These are phyloP conservation scores for Antheraea yamamai DNA, from an alignment of 2,888 invertebrate genomes.

Conservation along the genomic window DNA sequence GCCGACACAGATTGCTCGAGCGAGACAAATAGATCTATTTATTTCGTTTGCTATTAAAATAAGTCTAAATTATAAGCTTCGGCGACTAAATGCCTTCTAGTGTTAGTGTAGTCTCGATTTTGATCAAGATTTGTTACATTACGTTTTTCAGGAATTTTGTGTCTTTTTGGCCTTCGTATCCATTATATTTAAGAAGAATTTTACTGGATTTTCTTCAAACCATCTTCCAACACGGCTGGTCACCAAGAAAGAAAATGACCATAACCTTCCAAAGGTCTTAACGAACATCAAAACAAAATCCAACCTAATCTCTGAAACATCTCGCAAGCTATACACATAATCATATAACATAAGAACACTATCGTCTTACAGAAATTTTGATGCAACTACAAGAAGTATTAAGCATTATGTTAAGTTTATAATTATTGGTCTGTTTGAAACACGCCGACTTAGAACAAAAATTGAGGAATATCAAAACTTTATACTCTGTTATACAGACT, in stretches of 20 bases:
- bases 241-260: background rate
- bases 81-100: constrained; percentile 19
- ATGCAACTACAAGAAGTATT: constrained; percentile 14
- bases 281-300: background rate
- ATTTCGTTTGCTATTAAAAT: constrained; percentile 51
- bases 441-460: constrained; percentile 3
- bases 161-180: background rate
- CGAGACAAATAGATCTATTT: constrained; percentile 56
- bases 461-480: constrained; percentile 18
- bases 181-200: no score
- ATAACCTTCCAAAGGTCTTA: background rate
- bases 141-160: background rate
- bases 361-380: constrained; percentile 1
- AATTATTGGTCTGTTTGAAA: constrained; percentile 19
- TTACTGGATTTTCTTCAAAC: background rate
- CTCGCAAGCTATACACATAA: background rate
- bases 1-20: constrained; percentile 43
- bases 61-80: constrained; percentile 23
- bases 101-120: background rate
- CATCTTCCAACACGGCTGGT: background rate
- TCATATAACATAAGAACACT: constrained; percentile 26
- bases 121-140: background rate
- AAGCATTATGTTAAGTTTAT: background rate
- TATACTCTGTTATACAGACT: background rate
- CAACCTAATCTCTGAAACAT: background rate